Percentiles rank a stretch among this genome's conserved stretches.
Conservation (phyloP, 2,888 invertebrate species). For the Ceraclea dissimilis region DNA sequence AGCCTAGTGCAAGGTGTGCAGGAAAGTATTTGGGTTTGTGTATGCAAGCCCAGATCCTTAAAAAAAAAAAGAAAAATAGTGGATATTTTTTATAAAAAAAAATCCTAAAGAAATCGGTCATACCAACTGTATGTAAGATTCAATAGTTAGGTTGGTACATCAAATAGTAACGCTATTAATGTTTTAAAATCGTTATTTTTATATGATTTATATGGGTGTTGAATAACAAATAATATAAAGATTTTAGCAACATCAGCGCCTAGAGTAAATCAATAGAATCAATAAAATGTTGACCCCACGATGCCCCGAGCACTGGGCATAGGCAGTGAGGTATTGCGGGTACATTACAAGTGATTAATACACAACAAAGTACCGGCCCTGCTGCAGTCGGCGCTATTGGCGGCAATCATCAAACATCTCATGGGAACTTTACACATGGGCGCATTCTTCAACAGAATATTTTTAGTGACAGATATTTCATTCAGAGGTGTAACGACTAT, state of each 20-base stretch:
- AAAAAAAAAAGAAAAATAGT: too few species aligned
- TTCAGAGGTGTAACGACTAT: not conserved
- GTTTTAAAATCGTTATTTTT: not conserved
- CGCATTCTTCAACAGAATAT: slow-evolving; percentile 9
- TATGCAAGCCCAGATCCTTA: too few species aligned
- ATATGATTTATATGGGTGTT: not conserved
- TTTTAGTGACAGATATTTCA: not conserved
- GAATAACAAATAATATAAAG: not conserved
- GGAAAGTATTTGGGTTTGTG: too few species aligned
- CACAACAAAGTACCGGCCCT: not conserved
- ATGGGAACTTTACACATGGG: slow-evolving; percentile 17
- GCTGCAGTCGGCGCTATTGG: slow-evolving; percentile 12
- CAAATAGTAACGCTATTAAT: too few species aligned
- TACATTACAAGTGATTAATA: not conserved
- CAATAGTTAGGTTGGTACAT: too few species aligned
- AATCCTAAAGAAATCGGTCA: too few species aligned
- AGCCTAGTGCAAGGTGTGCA: too few species aligned
- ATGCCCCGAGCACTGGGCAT: not conserved
- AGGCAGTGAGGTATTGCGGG: not conserved
- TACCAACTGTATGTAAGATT: too few species aligned
- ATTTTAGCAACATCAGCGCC: slow-evolving; percentile 2
- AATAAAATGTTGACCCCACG: not conserved
- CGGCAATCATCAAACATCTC: slow-evolving; percentile 9
- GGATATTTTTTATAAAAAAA: too few species aligned
- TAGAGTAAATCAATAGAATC: not conserved